Conservation (phyloP, 2,797 vertebrate species). For the Syndactyla subalaris region DNA sequence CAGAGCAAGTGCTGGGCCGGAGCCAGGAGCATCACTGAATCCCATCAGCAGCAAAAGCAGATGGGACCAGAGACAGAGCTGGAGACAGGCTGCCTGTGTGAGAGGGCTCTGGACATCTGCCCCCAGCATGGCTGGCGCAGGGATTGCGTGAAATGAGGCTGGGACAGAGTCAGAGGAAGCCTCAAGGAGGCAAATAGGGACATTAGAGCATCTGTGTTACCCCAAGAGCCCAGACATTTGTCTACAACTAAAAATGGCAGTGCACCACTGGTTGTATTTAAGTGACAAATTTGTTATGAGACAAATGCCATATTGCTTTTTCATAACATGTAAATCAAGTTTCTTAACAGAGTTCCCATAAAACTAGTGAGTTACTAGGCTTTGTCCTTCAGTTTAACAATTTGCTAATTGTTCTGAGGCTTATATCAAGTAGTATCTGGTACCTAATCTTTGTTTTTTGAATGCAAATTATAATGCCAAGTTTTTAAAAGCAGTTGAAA, state of each 20-base stretch:
- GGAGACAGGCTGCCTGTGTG: not conserved
- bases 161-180: too few relatives aligned
- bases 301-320: not conserved
- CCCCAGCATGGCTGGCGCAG: fast-evolving
- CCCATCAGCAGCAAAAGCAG: not conserved
- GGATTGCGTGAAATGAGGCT: not conserved
- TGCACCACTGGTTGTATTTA: not conserved
- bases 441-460: not conserved
- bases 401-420: not conserved
- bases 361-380: not conserved
- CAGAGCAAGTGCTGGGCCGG: not conserved
- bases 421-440: not conserved
- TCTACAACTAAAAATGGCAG: not conserved
- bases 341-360: not conserved
- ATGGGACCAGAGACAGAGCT: not conserved
- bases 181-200: not conserved
- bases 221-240: not conserved
- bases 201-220: not conserved
- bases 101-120: not conserved
- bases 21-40: not conserved
- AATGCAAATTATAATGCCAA: not conserved
- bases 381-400: not conserved
- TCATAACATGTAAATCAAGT: not conserved
- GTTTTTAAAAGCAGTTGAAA: not conserved
- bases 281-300: not conserved